Base-by-base conservation (phyloP, 2,797 vertebrate genomes). In the Vultur gryphus region DNA sequence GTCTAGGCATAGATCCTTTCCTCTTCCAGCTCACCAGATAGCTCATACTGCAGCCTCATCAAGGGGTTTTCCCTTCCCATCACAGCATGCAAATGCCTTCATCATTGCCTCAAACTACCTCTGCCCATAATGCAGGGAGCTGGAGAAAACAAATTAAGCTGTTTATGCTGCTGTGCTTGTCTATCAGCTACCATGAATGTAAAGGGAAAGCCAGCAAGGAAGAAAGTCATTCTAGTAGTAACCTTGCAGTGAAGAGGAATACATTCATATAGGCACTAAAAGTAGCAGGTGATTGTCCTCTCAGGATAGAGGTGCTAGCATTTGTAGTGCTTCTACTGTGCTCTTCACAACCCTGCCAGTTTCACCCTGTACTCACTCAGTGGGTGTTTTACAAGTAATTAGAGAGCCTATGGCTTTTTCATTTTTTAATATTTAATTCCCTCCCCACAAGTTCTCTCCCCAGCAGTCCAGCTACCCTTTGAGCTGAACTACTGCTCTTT, bases 341-440 rank as follows among this genome's bases (percentile, higher is more conserved):
- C n/a, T 90, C 13, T 58, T 79, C 44, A 46, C 11, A 83, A 4
- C 7, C 18, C 48, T 49, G 20, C 8, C 46, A 76, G 9, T 43
- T 90, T 54, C 49, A 73, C 18, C 41, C 41, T 41, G 7, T 37
- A 76, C 35, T 61, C 64, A 46, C 65, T 49, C 81, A 72, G 54
- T 33, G 29, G 29, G 59, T 84, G 25, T 83, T 94, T 67, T 52
- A 26, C 39, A 37, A 61, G 17, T 43, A 93, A 92, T 89, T 77
- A 87, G 59, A 85, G 4, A 86, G 28, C 33, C 39, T 62, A 54
- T n/a, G 4, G 6, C 31, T 85, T 77, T 72, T 62, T 46, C 8
- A 65, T 37, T 88, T 91, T 94, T 91, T 37, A 87, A 93, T 89
- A 95, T 84, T 95, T 84, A 67, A 90, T 89, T 80, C 6, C 8